phyloP scores from a whole-genome alignment of 1,140 invertebrate species.

The Aphidius gifuensis region DNA sequence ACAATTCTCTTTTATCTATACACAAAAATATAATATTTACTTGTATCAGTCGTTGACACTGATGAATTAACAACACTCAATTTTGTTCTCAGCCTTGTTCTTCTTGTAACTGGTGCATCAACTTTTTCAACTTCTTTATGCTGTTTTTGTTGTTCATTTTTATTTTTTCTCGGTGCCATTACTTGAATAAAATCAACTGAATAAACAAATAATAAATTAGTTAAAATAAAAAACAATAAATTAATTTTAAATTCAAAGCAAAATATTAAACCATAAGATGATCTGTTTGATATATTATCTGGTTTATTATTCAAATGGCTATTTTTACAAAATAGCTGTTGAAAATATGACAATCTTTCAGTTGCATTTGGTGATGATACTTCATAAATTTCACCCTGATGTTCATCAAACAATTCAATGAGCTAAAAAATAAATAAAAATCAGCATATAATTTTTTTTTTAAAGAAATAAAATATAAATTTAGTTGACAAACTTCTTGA shows the following conservation, averaged over 20 bases:
- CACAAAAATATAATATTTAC: no score
- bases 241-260: not conserved
- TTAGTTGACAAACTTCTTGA: constrained; percentile 39
- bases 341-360: constrained; percentile 43
- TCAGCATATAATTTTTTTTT: constrained; percentile 18
- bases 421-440: constrained; percentile 32
- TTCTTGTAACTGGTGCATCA: constrained; percentile 6
- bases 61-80: not conserved
- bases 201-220: not conserved
- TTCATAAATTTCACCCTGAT: constrained; percentile 45
- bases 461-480: constrained; percentile 6
- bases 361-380: constrained; percentile 30
- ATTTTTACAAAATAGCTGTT: constrained; percentile 40
- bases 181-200: constrained; percentile 23
- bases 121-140: constrained; percentile 7
- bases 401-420: constrained; percentile 37
- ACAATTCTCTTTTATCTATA: not conserved
- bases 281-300: constrained; percentile 37
- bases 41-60: not conserved
- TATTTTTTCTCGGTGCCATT: constrained; percentile 14
- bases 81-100: constrained; percentile 11
- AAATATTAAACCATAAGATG: constrained; percentile 36
- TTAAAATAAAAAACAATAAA: not conserved
- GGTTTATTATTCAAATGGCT: constrained; percentile 5
- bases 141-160: constrained; percentile 12